Conservation (phyloP, 2,888 invertebrate genomes). For the Acleris laterana region DNA sequence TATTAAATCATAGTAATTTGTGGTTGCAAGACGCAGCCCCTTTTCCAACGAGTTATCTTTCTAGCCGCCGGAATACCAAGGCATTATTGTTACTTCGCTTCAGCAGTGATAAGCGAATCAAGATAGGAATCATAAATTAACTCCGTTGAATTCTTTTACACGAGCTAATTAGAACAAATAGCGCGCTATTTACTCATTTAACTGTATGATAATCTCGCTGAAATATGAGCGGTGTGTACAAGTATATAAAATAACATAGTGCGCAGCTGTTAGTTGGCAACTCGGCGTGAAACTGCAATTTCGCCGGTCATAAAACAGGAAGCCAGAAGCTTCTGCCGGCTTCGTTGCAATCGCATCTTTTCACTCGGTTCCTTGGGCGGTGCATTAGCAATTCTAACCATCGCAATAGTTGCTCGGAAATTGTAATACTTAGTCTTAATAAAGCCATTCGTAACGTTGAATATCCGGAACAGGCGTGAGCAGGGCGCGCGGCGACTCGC, state of each 20-base stretch:
- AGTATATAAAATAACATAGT: conserved; percentile 49
- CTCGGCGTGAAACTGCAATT: conserved; percentile 72
- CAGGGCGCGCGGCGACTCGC: conserved; percentile 56
- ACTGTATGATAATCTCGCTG: conserved; percentile 19
- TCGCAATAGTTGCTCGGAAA: conserved; percentile 74
- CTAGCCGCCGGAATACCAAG: conserved; percentile 48
- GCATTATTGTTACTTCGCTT: conserved; percentile 59
- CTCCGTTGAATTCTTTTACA: conserved; percentile 25
- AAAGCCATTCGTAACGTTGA: conserved; percentile 78
- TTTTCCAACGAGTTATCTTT: conserved; percentile 68
- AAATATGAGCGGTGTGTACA: conserved; percentile 17
- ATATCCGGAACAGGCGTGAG: conserved; percentile 73
- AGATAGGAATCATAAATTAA: conserved; percentile 35
- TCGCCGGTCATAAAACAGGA: conserved; percentile 73
- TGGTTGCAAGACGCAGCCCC: conserved; percentile 76
- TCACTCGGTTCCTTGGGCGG: conserved; percentile 66
- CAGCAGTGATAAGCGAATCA: conserved; percentile 49
- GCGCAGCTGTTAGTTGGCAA: conserved; percentile 60
- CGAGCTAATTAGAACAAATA: conserved; percentile 21
- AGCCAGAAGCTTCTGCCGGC: conserved; percentile 55
- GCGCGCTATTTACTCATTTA: conserved; percentile 16
- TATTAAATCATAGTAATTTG: conserved; percentile 85
- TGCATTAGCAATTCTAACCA: conserved; percentile 77
- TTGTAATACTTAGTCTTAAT: conserved; percentile 82
- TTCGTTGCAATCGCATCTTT: conserved; percentile 74